phyloP scores from a whole-genome alignment of 2,113 vertebrate species.

The Apodemus sylvaticus region DNA sequence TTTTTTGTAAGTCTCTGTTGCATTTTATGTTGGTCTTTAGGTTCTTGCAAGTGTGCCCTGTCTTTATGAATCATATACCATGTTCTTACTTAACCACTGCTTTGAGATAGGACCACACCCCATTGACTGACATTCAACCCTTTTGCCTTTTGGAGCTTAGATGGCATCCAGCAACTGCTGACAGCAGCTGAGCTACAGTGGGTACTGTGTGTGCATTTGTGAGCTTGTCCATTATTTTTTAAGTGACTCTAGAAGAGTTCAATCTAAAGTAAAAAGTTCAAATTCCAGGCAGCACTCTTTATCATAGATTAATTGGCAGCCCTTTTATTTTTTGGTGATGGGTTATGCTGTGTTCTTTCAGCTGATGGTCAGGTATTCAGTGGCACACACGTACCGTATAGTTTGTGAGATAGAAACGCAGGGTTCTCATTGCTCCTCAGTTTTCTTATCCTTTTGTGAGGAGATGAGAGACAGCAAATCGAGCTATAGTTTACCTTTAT shows the following conservation, averaged over 20 bases:
- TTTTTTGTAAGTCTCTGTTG: not conserved
- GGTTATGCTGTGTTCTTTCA: not conserved
- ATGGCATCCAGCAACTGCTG: constrained; percentile 3
- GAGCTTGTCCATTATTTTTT: constrained; percentile 43
- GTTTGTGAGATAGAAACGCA: constrained; percentile 29
- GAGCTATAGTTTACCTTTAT: constrained; percentile 1
- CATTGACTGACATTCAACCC: constrained; percentile 15
- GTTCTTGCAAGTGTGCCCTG: constrained; percentile 1
- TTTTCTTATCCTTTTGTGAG: constrained; percentile 50
- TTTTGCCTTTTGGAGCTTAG: constrained; percentile 21
- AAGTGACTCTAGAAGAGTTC: constrained; percentile 18
- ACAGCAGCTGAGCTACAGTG: not conserved
- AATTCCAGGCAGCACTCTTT: not conserved
- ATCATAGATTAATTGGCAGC: not conserved
- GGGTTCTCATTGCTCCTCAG: not conserved
- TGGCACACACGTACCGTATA: not conserved
- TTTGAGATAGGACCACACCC: constrained; percentile 50
- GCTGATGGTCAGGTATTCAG: not conserved
- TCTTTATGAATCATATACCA: constrained; percentile 13
- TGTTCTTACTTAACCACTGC: constrained; percentile 37
- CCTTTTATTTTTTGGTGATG: not conserved
- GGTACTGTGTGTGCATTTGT: not conserved
- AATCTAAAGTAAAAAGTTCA: constrained; percentile 41
- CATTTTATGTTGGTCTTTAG: constrained; percentile 50
- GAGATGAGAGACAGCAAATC: constrained; percentile 20